A percentile compares a stretch with the other conserved stretches of the same genome.
Evolutionary conservation across 1,140 invertebrate genomes (phyloP).

Genomic region (Doryteuthis pealeii): DNA sequence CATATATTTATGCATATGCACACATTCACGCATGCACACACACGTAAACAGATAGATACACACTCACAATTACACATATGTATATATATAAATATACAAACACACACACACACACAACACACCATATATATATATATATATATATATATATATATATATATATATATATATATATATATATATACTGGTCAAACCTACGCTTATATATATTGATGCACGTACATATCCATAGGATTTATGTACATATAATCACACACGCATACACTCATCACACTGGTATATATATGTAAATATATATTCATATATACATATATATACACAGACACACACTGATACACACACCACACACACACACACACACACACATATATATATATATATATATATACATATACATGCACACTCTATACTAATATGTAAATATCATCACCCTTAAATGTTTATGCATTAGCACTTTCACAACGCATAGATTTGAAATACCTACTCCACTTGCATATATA

Average conservation of each 20-base stretch:
- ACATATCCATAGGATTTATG: background rate
- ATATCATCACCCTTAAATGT: too few relatives aligned
- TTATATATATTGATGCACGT: background rate
- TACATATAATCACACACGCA: background rate
- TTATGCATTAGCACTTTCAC: too few relatives aligned
- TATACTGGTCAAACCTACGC: background rate
- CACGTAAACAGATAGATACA: background rate
- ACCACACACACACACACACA: background rate
- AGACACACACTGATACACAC: background rate
- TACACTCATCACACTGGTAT: background rate
- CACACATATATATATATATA: background rate
- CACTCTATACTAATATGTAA: too few relatives aligned
- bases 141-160: conserved; percentile 4
- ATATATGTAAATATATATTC: background rate
- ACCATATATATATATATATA: too few relatives aligned
- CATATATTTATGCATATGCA: background rate
- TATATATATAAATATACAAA: too few relatives aligned
- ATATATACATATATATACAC: background rate
- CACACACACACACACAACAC: too few relatives aligned
- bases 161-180: too few relatives aligned
- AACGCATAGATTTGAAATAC: too few relatives aligned
- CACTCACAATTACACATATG: background rate
- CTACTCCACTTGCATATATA: too few relatives aligned
- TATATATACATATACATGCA: background rate
- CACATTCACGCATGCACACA: background rate